phyloP scores from a whole-genome alignment of 1,140 invertebrate genomes.

The Pachypsylla venusta region DNA sequence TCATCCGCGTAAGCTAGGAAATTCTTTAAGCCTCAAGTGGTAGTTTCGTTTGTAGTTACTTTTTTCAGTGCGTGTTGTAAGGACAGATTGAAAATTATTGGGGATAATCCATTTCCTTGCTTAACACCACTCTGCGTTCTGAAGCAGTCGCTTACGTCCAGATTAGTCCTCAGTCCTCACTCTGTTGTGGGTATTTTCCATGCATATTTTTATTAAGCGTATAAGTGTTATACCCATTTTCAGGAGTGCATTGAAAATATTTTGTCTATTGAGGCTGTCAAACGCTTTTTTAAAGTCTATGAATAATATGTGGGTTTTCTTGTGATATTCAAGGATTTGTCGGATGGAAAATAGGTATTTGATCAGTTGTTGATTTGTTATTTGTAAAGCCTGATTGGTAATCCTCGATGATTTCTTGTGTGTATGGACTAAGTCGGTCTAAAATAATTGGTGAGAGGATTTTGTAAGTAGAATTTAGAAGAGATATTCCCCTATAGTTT shows the following conservation, averaged over 20 bases:
- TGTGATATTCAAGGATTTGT: too few species aligned
- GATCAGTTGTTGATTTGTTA: neutral
- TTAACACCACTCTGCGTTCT: neutral
- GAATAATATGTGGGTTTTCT: neutral
- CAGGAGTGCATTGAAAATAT: too few species aligned
- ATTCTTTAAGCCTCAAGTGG: neutral
- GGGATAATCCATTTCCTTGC: neutral
- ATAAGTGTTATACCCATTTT: neutral
- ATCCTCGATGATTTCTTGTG: neutral
- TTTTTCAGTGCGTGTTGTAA: neutral
- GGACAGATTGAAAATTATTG: neutral
- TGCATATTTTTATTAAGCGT: neutral
- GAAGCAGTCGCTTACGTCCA: neutral
- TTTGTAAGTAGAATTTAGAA: conserved; percentile 16
- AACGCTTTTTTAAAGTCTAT: neutral
- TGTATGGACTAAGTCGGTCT: neutral
- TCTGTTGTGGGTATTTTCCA: neutral
- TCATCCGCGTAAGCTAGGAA: too few species aligned
- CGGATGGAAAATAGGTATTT: neutral
- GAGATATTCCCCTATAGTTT: conserved; percentile 24
- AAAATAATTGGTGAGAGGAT: conserved; percentile 7
- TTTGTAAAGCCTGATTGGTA: conserved; percentile 7
- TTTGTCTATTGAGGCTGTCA: too few species aligned
- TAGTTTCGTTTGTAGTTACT: neutral
- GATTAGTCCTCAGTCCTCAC: neutral